Evolutionary conservation across 2,888 invertebrate genomes (phyloP), one percentile per base, ranked within the genome.

Genomic region (Acanthosoma haemorrhoidale): DNA sequence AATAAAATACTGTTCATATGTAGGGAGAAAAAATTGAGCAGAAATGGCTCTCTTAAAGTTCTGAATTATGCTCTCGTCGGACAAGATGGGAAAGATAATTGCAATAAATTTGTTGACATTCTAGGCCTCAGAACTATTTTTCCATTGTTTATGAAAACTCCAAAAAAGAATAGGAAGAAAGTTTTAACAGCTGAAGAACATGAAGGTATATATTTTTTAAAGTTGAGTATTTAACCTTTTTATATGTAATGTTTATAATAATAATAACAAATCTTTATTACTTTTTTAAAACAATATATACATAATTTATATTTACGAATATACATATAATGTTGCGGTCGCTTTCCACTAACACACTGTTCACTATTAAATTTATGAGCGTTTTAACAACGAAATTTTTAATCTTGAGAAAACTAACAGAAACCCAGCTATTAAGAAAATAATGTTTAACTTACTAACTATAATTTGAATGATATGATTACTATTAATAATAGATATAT

Each of bases 91-190:
- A 88, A 87, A 74, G 96, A 97, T 77, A 97, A 97, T 80, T 95
- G 96, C 79, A 94, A 93, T 79, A 98, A 98, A 81, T 96, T 99
- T 80, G 95, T 99, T 0, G 98, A 99, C 78, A 98, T 98, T 77
- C 84, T 98, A 25, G 96, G 99, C 0, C 84, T 99, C 13, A 84
- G 98, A 58, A 96, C 96, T 4, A 91, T 99, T 72, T 99, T 99
- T 81, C 99, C 99, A 1, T 83, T 99, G 0, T 99, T 98, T 79
- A 98, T 99, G 98, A 96, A 97, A 82, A 98, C 98, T 0, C 99
- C 99, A 0, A 92, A 92, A 77, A 88, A 90, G 76, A 87, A 87
- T 76, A 84, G 90, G 72, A 90, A 89, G 78, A 87, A 89, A 76
- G 84, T 93, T 59, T 81, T 94, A 9, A 90, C 91, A 5, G 85